Evolutionary conservation across 2,888 invertebrate species (phyloP), one percentile per base, ranked within the genome.

Genomic region (Drosophila imparisetae): DNA sequence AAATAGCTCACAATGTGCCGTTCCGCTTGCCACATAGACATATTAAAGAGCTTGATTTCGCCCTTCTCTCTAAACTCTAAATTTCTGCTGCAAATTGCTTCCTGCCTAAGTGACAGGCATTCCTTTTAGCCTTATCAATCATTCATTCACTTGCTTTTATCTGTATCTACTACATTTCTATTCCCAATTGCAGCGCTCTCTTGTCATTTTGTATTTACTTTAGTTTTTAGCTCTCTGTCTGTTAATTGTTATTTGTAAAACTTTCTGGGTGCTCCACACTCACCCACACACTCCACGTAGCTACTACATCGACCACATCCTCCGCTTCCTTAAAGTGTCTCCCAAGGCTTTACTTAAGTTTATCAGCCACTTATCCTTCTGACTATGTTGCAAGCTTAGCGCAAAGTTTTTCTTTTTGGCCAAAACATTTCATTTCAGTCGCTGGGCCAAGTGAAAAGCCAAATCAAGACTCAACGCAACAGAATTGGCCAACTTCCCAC

Each of bases 181-280:
- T 45, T 32, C 38, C 5, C 24, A 50, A 58, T 58, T 42, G 36
- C 24, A 52, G 21, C n/a, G n/a, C 36, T 21, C 13, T 42, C 42
- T 36, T 57, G 24, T n/a, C 61, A 40, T 66, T 65, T 50, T 30
- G 68, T 73, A 72, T 70, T 58, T 72, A 61, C 58, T 60, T 64
- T 63, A 49, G 58, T 67, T 66, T 60, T 65, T 40, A 50, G 60
- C 45, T 66, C 66, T 61, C 30, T 27, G 68, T 63, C 66, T 58
- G 75, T 85, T 89, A 86, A 85, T 85, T 89, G 88, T 74, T 78
- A 75, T 75, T 84, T 77, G 71, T 30, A 57, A 67, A 83, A 80
- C 49, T 80, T 84, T 75, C 8, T 27, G 34, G 62, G 34, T 40
- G 38, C 36, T 70, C 3, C 4, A 24, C n/a, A 50, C 27, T 48